phyloP scores from a whole-genome alignment of 64 coral and sea anemone genomes.

The Orbicella faveolata region DNA sequence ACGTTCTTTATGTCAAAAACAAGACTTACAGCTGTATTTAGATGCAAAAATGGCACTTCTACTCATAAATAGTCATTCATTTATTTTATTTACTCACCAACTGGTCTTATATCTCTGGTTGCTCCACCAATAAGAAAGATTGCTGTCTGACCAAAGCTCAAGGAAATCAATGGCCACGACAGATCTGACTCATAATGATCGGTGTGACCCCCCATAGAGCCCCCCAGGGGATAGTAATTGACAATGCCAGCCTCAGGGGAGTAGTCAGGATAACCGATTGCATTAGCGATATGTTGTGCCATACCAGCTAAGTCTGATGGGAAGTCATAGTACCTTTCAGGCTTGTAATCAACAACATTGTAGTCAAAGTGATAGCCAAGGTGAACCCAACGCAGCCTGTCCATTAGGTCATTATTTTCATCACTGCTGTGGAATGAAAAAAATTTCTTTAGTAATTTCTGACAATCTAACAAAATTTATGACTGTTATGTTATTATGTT shows the following conservation, averaged over 20 bases:
- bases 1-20: too few species aligned
- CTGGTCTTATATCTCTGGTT: constrained; percentile 81
- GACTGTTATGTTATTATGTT: too few species aligned
- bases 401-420: constrained; percentile 59
- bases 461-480: neutral
- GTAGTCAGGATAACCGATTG: constrained; percentile 85
- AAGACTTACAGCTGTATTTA: too few species aligned
- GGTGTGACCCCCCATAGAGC: constrained; percentile 94
- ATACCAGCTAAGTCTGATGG: constrained; percentile 76
- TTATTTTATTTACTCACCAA: constrained; percentile 46
- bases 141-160: constrained; percentile 98
- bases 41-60: too few species aligned
- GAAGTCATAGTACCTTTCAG: constrained; percentile 87
- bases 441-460: neutral
- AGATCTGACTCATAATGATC: constrained; percentile 96
- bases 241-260: constrained; percentile 96
- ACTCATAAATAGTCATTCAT: too few species aligned
- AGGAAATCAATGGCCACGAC: constrained; percentile 88
- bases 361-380: constrained; percentile 99
- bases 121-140: constrained; percentile 95
- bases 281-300: constrained; percentile 77
- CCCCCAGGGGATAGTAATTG: constrained; percentile 94
- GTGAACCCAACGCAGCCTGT: constrained; percentile 89
- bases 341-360: constrained; percentile 88
- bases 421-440: constrained; percentile 32